A percentile compares a stretch with the other conserved stretches of the same genome.
Conservation (phyloP, 64 coral and sea anemone species). For the Acropora yongei region DNA sequence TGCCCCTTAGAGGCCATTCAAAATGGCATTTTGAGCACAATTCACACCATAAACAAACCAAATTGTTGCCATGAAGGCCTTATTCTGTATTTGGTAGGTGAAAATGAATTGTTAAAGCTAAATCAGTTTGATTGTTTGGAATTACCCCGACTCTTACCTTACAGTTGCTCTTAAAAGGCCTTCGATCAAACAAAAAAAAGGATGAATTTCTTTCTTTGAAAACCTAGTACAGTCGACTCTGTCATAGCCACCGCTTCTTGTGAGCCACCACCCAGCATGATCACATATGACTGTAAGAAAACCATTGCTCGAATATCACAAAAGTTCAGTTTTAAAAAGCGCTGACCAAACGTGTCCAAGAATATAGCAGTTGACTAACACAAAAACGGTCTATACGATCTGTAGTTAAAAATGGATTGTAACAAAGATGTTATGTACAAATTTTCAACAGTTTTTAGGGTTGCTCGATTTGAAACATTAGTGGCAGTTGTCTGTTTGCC, state of each 20-base stretch:
- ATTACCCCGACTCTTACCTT: neutral
- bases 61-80: no score
- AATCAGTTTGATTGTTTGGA: neutral
- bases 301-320: neutral
- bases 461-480: neutral
- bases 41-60: neutral
- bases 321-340: slow-evolving; percentile 15
- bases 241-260: no score
- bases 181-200: neutral
- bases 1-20: neutral
- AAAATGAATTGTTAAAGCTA: neutral
- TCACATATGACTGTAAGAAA: no score
- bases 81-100: no score
- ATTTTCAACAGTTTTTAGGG: slow-evolving; percentile 1
- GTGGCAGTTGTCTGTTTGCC: neutral
- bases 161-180: neutral
- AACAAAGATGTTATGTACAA: no score
- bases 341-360: neutral
- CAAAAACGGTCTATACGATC: neutral
- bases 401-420: neutral
- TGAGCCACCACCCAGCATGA: no score
- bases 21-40: neutral
- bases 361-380: neutral
- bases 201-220: neutral
- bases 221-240: slow-evolving; percentile 2